Base-by-base conservation (phyloP, 2,113 vertebrate species). In the Peromyscus polionotus region DNA sequence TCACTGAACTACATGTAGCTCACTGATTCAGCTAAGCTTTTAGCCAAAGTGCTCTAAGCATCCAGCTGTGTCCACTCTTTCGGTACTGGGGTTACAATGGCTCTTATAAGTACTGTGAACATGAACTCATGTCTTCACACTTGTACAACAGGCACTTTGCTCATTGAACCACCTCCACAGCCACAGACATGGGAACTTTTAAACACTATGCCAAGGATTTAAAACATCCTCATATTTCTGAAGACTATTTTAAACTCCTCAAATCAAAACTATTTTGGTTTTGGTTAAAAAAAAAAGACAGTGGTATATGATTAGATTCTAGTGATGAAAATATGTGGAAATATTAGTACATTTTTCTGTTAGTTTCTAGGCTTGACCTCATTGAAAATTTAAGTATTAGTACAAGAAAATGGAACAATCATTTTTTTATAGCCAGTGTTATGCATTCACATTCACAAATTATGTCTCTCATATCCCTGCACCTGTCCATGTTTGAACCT, bases 321-420 rank as follows among this genome's bases (percentile, higher is more conserved):
- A 20, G 17, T 42, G 61, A 1, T 77, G 26, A 89, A 22, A 90
- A 68, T 2, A 63, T 17, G 22, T 36, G 90, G 57, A 95, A 95
- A 92, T 85, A 14, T 61, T 79, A 76, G 11, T 54, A 54, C 16
- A 59, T 33, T n/a, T 92, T 92, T 88, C 42, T 76, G 7, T 67
- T 39, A 68, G 61, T 97, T 95, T 83, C 48, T 17, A 88, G 28
- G 1, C 14, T 97, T 73, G 39, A 68, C 42, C 20, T 88, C 31
- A 83, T 92, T 86, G 39, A 76, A 92, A 57, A 75, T 79, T 81
- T 70, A 92, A n/a, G 51, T 88, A n/a, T 87, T 73, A 95, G 20
- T 26, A 20, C 83, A n/a, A 63, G n/a, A 95, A 75, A 68, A 54
- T 13, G 31, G 79, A 95, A 12, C 17, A 65, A 42, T 90, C 13